Conservation (phyloP, 2,113 vertebrate genomes). For the Gadus macrocephalus region DNA sequence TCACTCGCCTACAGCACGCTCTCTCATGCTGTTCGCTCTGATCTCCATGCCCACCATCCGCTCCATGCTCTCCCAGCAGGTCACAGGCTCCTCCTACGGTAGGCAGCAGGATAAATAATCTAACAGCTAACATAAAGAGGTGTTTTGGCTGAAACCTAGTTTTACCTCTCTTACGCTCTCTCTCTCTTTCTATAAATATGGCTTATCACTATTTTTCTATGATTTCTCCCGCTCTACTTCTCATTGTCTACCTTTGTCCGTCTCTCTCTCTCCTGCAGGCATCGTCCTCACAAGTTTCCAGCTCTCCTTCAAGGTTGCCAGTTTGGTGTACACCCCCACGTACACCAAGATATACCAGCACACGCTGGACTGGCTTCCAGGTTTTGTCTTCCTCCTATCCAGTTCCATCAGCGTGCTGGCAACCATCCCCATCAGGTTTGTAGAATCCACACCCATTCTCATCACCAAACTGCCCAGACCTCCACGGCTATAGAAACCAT, state of each 20-base stretch:
- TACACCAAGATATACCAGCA: conserved; percentile 88
- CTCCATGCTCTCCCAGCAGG: conserved; percentile 87
- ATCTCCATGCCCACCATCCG: conserved; percentile 91
- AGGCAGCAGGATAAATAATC: not conserved
- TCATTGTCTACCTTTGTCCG: not conserved
- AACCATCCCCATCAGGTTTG: conserved; percentile 83
- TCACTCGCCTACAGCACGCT: conserved; percentile 73
- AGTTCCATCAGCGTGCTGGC: conserved; percentile 76
- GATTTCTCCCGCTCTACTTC: too few relatives aligned
- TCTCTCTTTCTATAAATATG: too few relatives aligned
- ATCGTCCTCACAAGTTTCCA: conserved; percentile 82
- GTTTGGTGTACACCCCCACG: conserved; percentile 78
- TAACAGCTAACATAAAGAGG: conserved; percentile 41
- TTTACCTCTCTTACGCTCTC: too few relatives aligned
- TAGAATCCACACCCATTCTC: too few relatives aligned
- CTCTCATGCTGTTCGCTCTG: conserved; percentile 83
- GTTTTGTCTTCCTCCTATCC: conserved; percentile 83
- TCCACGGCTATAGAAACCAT: too few relatives aligned
- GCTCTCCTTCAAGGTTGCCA: conserved; percentile 75
- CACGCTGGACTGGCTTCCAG: conserved; percentile 77
- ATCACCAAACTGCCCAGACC: not conserved
- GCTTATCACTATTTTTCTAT: not conserved
- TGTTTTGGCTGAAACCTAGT: not conserved
- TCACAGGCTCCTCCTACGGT: conserved; percentile 83
- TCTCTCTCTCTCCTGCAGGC: conserved; percentile 56